Evolutionary conservation across 2,797 vertebrate genomes (phyloP).

Genomic region (Pagetopsis macropterus): DNA sequence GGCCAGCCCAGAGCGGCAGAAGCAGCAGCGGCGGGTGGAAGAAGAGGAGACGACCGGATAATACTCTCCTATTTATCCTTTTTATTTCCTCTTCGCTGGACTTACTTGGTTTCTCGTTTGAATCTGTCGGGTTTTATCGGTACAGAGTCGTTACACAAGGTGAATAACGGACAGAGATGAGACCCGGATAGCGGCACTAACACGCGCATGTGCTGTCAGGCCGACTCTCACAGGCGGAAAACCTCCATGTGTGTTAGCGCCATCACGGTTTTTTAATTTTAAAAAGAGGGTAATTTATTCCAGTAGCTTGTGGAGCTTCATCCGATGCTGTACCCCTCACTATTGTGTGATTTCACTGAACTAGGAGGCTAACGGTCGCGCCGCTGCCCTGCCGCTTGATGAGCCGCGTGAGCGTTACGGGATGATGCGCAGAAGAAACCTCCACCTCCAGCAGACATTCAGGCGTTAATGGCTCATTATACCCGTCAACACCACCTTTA

Average conservation of each 20-base stretch:
- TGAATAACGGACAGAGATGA: slow-evolving; percentile 67
- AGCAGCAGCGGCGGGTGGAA: not conserved
- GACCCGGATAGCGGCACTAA: slow-evolving; percentile 45
- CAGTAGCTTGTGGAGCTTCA: not conserved
- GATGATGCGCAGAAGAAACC: slow-evolving; percentile 55
- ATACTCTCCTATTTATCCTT: not conserved
- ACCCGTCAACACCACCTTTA: slow-evolving; percentile 13
- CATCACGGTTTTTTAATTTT: not conserved
- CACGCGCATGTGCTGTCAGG: slow-evolving; percentile 49
- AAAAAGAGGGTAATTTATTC: slow-evolving; percentile 22
- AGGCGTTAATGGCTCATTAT: slow-evolving; percentile 51
- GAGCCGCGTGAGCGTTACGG: slow-evolving; percentile 63
- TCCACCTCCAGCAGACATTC: slow-evolving; percentile 11
- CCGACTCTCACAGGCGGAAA: slow-evolving; percentile 11
- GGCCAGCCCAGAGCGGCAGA: slow-evolving; percentile 30
- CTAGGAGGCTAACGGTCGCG: slow-evolving; percentile 70
- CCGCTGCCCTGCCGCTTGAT: slow-evolving; percentile 30
- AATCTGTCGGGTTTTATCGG: not conserved
- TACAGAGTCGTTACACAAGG: slow-evolving; percentile 59
- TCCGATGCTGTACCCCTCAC: slow-evolving; percentile 43
- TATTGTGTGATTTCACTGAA: slow-evolving; percentile 52
- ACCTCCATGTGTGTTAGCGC: not conserved
- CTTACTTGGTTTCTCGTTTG: slow-evolving; percentile 11
- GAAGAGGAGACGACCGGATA: slow-evolving; percentile 24
- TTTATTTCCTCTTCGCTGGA: slow-evolving; percentile 15